Conservation (phyloP, 2,113 vertebrate genomes). For the Eonycteris spelaea region DNA sequence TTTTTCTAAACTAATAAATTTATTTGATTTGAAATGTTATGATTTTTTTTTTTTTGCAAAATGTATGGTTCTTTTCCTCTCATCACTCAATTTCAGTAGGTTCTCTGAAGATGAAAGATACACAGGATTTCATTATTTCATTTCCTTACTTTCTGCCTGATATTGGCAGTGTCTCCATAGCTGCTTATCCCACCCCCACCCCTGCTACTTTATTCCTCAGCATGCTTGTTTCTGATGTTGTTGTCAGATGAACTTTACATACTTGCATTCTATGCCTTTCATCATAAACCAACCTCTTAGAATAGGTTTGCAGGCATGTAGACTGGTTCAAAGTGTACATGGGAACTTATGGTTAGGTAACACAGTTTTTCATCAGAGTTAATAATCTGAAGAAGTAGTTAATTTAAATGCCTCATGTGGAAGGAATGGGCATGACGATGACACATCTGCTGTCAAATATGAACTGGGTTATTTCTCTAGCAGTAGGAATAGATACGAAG, state of each 20-base stretch:
- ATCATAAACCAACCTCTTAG: background rate
- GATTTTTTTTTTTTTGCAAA: background rate
- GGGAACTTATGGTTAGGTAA: background rate
- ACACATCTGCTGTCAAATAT: background rate
- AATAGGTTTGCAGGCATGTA: background rate
- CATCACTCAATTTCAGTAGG: background rate
- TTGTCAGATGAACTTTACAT: background rate
- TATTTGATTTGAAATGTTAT: slow-evolving; percentile 20
- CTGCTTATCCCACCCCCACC: background rate
- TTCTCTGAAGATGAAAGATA: slow-evolving; percentile 5
- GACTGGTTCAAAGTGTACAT: background rate
- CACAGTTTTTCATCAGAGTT: slow-evolving; percentile 4
- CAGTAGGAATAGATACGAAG: background rate
- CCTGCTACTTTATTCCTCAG: background rate
- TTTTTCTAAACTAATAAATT: slow-evolving; percentile 6
- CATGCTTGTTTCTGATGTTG: background rate
- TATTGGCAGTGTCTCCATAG: background rate
- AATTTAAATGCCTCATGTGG: background rate
- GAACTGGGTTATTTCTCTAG: background rate
- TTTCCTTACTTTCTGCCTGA: background rate
- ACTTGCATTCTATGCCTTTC: background rate
- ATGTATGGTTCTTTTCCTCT: slow-evolving; percentile 2
- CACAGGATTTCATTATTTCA: background rate
- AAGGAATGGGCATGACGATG: background rate
- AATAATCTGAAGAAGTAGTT: background rate